Evolutionary conservation across 2,888 invertebrate genomes (phyloP).

Genomic region (Prosopocoilus inquinatus): DNA sequence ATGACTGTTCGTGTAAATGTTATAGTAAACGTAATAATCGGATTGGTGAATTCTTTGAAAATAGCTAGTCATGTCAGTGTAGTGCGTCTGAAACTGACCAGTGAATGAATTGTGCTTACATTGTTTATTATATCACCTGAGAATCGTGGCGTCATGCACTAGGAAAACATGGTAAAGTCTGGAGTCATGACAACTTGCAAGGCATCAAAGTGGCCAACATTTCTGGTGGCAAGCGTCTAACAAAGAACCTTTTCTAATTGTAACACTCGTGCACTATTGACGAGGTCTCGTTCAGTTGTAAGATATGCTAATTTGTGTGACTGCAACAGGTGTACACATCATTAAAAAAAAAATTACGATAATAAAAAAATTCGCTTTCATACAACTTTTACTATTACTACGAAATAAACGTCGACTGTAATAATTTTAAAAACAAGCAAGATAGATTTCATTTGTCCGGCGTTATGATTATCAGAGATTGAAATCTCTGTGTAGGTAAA

Average conservation of each 20-base stretch:
- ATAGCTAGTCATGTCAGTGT: slow-evolving; percentile 15
- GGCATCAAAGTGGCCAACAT: slow-evolving; percentile 31
- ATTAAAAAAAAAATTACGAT: neutral
- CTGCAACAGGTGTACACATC: slow-evolving; percentile 6
- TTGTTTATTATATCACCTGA: slow-evolving; percentile 47
- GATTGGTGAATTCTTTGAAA: slow-evolving; percentile 24
- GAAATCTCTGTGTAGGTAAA: slow-evolving; percentile 21
- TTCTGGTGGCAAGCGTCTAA: slow-evolving; percentile 28
- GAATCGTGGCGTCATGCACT: slow-evolving; percentile 45
- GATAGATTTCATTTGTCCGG: slow-evolving; percentile 17
- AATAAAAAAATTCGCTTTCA: slow-evolving; percentile 4
- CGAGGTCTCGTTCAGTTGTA: slow-evolving; percentile 19
- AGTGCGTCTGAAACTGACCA: slow-evolving; percentile 30
- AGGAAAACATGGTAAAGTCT: slow-evolving; percentile 47
- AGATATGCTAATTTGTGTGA: slow-evolving; percentile 19
- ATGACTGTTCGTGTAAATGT: slow-evolving; percentile 7
- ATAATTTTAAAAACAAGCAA: slow-evolving; percentile 14
- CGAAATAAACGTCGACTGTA: neutral
- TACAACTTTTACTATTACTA: slow-evolving; percentile 1
- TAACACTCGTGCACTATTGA: slow-evolving; percentile 31
- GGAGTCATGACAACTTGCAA: slow-evolving; percentile 52
- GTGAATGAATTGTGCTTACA: slow-evolving; percentile 48
- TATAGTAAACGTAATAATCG: slow-evolving; percentile 9
- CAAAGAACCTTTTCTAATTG: slow-evolving; percentile 32
- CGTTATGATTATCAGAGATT: slow-evolving; percentile 20